Evolutionary conservation across 1,140 invertebrate species (phyloP), one percentile per base, ranked within the genome.

Genomic region (Chlorops oryzae): DNA sequence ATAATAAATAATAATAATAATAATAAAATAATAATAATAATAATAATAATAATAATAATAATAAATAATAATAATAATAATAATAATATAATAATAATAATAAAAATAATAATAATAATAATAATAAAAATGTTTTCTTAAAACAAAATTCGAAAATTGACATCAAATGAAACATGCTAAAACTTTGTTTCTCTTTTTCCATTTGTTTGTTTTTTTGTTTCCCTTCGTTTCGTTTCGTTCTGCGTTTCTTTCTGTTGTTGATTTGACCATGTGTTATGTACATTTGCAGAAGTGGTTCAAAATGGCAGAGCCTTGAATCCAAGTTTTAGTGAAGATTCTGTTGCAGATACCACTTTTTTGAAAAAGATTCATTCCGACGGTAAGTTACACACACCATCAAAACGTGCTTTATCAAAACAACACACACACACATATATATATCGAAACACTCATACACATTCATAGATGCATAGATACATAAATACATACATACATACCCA

Each of bases 301-400:
- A 75, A 72, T 61, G 73, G 71, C 51, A 72, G 74, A 68, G 75
- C 77, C 70, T 69, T 81, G 65, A 83, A 86, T 75, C 79, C 83
- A 50, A 84, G 82, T 73, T 82, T 83, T 71, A 85, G 81, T 70
- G 84, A 87, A 74, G 86, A 88, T 74, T 85, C 82, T 52, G 82
- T 87, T 59, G 80, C 83, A 58, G 86, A 88, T 68, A 86, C 82
- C 53, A 80, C 82, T 59, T 76, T 86, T 67, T 81, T 81, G 65
- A 88, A 88, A 76, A 85, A 81, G 78, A 88, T n/a, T n/a, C n/a
- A 85, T 77, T 87, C 85, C 54, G 86, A 88, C 75, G 86, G 86
- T 88, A 81, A 83, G 84, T 81, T 25, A 41, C 37, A 42, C 22
- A 43, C 41, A 60, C 63, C 56, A 56, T 49, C 58, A 56, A 45